Conservation (phyloP, 1,140 invertebrate genomes). For the Euwallacea similis region DNA sequence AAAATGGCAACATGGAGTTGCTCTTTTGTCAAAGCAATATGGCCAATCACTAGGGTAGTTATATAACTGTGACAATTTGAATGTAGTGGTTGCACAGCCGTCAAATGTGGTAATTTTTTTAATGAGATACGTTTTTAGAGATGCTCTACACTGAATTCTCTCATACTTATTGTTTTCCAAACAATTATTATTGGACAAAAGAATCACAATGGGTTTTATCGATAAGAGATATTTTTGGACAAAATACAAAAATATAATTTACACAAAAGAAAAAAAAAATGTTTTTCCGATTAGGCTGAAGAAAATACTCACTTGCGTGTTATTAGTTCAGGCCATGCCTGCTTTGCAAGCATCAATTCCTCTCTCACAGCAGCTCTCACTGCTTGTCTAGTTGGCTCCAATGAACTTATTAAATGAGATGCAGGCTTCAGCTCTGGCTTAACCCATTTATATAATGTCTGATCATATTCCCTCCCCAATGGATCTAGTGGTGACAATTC, state of each 20-base stretch:
- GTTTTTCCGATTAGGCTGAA: neutral
- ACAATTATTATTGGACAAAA: too few species aligned
- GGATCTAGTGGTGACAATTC: conserved; percentile 6
- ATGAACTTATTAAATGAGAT: conserved; percentile 41
- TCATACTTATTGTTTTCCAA: too few species aligned
- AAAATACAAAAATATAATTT: neutral
- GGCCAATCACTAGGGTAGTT: too few species aligned
- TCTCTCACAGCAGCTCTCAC: conserved; percentile 41
- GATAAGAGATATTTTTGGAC: neutral
- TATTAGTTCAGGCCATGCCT: conserved; percentile 34
- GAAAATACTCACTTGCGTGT: conserved; percentile 37
- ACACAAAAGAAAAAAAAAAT: neutral
- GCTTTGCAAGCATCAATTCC: conserved; percentile 32
- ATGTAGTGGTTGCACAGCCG: too few species aligned
- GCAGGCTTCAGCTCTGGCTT: conserved; percentile 42
- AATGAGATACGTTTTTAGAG: too few species aligned
- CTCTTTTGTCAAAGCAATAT: too few species aligned
- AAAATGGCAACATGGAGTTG: too few species aligned
- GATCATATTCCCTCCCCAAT: conserved; percentile 30
- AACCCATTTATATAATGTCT: conserved; percentile 43
- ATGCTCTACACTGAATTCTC: too few species aligned
- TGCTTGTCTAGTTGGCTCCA: conserved; percentile 41
- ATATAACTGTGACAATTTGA: too few species aligned
- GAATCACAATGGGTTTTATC: neutral
- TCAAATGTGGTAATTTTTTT: too few species aligned